A percentile compares a stretch with the other conserved stretches of the same genome.
These are phyloP conservation scores for Troides helena DNA, from an alignment of 2,888 invertebrate species.

Conservation along the genomic window DNA sequence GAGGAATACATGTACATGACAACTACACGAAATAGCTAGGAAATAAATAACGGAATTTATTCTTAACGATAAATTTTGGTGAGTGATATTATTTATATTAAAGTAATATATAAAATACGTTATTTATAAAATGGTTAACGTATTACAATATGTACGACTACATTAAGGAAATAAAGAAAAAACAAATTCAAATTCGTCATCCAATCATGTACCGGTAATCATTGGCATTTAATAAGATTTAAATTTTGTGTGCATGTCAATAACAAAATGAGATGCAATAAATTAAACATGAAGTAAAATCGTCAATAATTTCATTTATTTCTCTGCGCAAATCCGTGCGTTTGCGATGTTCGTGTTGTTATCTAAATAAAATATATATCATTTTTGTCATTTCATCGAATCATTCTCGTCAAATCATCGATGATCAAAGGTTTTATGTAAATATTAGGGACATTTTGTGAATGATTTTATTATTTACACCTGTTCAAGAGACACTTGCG, in stretches of 20 bases:
- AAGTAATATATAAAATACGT: constrained; percentile 8
- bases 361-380: constrained; percentile 19
- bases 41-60: constrained; percentile 70
- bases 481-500: not conserved
- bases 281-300: constrained; percentile 43
- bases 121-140: constrained; percentile 8
- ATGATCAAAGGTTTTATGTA: constrained; percentile 4
- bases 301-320: constrained; percentile 46
- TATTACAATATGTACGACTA: not conserved
- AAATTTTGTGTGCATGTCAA: constrained; percentile 35
- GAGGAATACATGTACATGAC: constrained; percentile 65
- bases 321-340: constrained; percentile 35
- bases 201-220: constrained; percentile 54
- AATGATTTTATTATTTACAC: constrained; percentile 1
- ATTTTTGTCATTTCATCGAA: constrained; percentile 32
- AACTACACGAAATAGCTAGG: constrained; percentile 67
- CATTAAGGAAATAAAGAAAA: constrained; percentile 34
- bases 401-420: constrained; percentile 14
- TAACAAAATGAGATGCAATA: constrained; percentile 36
- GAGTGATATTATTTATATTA: constrained; percentile 50
- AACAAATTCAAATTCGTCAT: constrained; percentile 48
- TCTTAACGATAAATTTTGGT: constrained; percentile 57
- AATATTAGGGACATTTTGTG: not conserved
- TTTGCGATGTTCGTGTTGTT: constrained; percentile 19
- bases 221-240: constrained; percentile 40